Evolutionary conservation across 2,797 vertebrate genomes (phyloP), one percentile per base, ranked within the genome.

Genomic region (Lutra lutra): DNA sequence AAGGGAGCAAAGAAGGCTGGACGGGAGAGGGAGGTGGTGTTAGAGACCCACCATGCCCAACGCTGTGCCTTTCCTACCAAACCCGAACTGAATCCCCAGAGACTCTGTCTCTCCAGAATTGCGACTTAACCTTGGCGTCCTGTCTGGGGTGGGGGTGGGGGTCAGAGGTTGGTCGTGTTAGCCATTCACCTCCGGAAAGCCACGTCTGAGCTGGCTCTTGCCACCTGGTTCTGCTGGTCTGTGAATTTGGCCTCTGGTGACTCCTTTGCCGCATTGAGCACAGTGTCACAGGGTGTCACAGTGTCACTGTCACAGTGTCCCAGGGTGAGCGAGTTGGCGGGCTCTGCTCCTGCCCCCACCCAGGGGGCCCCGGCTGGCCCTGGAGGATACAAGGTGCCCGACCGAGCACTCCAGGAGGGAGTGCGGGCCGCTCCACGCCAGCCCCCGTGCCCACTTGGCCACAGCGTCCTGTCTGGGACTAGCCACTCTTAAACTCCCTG

Each of bases 21-120:
- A 4, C 0, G 0, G 77, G 48, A 35, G 46, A 29, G 29, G 4
- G 48, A 5, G 32, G 13, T 32, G 0, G 0, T 7, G 1, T 32
- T 1, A 25, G 66, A 89, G 43, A 20, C 18, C 40, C 35, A 4
- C 4, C 0, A 1, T 0, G 18, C 43, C 32, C 15, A 2, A 64
- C 1, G 32, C 29, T 1, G 7, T 2, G 70, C n/a, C 12, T 7
- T 25, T 3, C 15, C 38, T 7, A 5, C 29, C 29, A 10, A 29
- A 27, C n/a, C 0, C 95, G 60, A 96, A 89, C 38, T 20, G 60
- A 46, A 73, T 40, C 79, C 94, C 58, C 2, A 0, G 43, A 25
- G 91, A 94, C 96, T 92, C 95, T 86, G 68, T 29, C 40, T 91
- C 94, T 95, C 73, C 85, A 95, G 58, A 96, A 83, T 56, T 89